A percentile compares a stretch with the other conserved stretches of the same genome.
Conservation (phyloP, 2,888 invertebrate genomes). For the Synergus japonicus region DNA sequence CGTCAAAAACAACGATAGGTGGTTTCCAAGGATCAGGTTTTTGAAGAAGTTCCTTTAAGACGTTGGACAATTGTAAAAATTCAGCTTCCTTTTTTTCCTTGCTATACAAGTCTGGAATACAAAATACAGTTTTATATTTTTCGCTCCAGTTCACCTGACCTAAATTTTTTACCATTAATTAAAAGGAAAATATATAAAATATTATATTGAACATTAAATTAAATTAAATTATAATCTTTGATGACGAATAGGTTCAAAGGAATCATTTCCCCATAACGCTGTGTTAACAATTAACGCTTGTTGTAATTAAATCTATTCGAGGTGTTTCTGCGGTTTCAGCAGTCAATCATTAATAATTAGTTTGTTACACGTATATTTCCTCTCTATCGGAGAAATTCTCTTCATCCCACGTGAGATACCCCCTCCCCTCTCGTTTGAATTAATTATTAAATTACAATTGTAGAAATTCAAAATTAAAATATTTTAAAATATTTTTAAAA, state of each 20-base stretch:
- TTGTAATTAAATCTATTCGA: not conserved
- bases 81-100: not conserved
- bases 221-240: not conserved
- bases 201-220: not conserved
- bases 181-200: not conserved
- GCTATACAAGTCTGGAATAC: not conserved
- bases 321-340: not conserved
- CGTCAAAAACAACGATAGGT: constrained; percentile 11
- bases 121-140: not conserved
- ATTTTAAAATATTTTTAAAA: too few relatives aligned
- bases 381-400: not conserved
- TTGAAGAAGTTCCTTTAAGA: constrained; percentile 4
- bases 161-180: not conserved
- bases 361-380: not conserved
- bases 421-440: too few relatives aligned
- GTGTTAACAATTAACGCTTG: not conserved
- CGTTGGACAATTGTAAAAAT: not conserved
- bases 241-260: not conserved
- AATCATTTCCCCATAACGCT: not conserved
- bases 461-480: too few relatives aligned
- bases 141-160: not conserved
- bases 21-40: constrained; percentile 5
- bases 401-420: not conserved
- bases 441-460: too few relatives aligned
- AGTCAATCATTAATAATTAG: not conserved